Evolutionary conservation across 2,888 invertebrate genomes (phyloP).

Genomic region (Clostera curtula): DNA sequence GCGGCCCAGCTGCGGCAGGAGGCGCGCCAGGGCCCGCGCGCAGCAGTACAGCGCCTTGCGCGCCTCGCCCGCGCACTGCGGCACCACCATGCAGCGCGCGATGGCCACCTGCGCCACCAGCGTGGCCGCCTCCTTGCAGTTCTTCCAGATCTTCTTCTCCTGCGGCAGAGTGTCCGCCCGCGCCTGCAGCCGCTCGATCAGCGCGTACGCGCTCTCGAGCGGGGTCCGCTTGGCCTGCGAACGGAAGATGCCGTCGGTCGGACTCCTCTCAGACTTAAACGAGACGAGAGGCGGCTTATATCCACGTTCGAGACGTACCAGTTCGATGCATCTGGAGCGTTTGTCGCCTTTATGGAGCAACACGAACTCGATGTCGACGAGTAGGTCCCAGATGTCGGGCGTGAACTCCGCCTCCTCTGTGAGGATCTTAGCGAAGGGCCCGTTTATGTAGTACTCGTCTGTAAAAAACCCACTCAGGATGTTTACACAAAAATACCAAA

Average conservation of each 20-base stretch:
- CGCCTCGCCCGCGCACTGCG: constrained; percentile 32
- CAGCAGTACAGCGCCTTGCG: constrained; percentile 47
- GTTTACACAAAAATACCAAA: too few species aligned
- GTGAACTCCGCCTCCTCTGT: constrained; percentile 52
- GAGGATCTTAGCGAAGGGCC: constrained; percentile 35
- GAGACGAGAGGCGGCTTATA: too few species aligned
- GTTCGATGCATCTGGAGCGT: constrained; percentile 44
- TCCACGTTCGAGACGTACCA: constrained; percentile 38
- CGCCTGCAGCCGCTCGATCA: constrained; percentile 52
- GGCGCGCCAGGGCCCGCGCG: constrained; percentile 39
- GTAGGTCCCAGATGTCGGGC: constrained; percentile 47
- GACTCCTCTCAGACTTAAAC: too few species aligned
- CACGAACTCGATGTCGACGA: constrained; percentile 58
- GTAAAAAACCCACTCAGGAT: constrained; percentile 5
- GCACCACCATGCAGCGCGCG: constrained; percentile 60
- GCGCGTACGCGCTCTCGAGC: constrained; percentile 38
- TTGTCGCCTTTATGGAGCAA: constrained; percentile 50
- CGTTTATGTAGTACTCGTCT: constrained; percentile 20
- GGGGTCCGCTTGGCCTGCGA: constrained; percentile 59
- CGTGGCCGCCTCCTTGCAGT: constrained; percentile 59
- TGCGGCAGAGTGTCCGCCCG: constrained; percentile 48
- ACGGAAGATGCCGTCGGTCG: too few species aligned
- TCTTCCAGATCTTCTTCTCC: constrained; percentile 65
- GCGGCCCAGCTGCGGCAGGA: constrained; percentile 26
- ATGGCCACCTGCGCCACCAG: constrained; percentile 65